Conservation (phyloP, 2,113 vertebrate species). For the Apeltes quadracus region DNA sequence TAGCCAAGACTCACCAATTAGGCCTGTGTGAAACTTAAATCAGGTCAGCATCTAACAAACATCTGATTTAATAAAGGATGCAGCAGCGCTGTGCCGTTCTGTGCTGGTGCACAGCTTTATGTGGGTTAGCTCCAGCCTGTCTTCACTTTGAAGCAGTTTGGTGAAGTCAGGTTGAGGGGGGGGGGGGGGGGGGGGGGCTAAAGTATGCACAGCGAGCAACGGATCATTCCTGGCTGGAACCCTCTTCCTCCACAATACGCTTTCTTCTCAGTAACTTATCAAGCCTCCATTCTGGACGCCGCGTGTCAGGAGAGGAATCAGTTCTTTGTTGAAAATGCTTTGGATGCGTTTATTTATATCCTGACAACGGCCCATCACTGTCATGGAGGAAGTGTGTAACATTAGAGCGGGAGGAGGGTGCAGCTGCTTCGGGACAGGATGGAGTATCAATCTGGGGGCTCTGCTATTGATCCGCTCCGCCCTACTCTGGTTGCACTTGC, state of each 20-base stretch:
- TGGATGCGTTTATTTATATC: slow-evolving; percentile 64
- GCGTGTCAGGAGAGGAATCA: slow-evolving; percentile 36
- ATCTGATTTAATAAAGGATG: slow-evolving; percentile 61
- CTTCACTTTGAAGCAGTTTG: slow-evolving; percentile 70
- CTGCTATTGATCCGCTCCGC: slow-evolving; percentile 74
- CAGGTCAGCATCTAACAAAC: slow-evolving; percentile 70
- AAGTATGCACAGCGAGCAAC: slow-evolving; percentile 44
- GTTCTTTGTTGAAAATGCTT: slow-evolving; percentile 47
- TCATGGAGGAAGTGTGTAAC: slow-evolving; percentile 57
- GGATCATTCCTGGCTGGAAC: slow-evolving; percentile 26
- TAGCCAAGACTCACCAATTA: slow-evolving; percentile 63
- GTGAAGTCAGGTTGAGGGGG: slow-evolving; percentile 64
- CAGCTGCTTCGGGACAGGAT: slow-evolving; percentile 62
- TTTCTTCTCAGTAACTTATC: slow-evolving; percentile 30
- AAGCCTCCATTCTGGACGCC: slow-evolving; percentile 9
- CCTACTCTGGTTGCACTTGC: slow-evolving; percentile 68
- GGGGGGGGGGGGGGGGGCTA: slow-evolving; percentile 40
- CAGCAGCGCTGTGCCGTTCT: slow-evolving; percentile 48
- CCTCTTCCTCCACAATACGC: slow-evolving; percentile 3
- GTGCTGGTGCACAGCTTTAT: slow-evolving; percentile 60
- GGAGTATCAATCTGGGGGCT: slow-evolving; percentile 72
- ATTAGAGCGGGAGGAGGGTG: slow-evolving; percentile 59
- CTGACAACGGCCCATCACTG: slow-evolving; percentile 49
- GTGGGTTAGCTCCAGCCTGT: slow-evolving; percentile 68
- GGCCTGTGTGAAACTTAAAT: slow-evolving; percentile 62